A percentile compares a stretch with the other conserved stretches of the same genome.
Conservation (phyloP, 64 coral and sea anemone genomes). For the Montipora capricornis region DNA sequence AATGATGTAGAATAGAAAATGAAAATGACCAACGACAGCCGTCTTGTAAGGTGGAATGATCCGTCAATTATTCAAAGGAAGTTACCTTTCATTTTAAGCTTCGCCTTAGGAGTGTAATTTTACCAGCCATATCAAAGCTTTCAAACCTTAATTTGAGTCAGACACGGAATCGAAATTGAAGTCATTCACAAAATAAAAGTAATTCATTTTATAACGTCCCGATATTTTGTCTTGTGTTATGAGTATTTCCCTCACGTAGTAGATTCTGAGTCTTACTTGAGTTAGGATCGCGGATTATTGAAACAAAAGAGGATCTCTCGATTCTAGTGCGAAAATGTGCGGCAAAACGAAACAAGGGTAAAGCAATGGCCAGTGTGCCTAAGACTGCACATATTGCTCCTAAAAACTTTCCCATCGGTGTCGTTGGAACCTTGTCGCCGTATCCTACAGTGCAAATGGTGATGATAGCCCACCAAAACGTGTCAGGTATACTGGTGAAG, state of each 20-base stretch:
- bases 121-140: background rate
- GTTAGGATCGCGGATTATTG: background rate
- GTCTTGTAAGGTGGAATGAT: background rate
- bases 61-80: constrained; percentile 28
- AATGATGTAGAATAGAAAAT: background rate
- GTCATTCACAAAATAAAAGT: background rate
- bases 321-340: constrained; percentile 73
- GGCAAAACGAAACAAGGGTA: constrained; percentile 89
- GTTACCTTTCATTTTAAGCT: background rate
- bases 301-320: constrained; percentile 16
- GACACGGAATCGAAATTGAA: background rate
- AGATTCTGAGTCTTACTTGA: background rate
- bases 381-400: constrained; percentile 76
- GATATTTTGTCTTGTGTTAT: background rate
- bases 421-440: constrained; percentile 77
- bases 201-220: background rate
- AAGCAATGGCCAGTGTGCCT: constrained; percentile 69
- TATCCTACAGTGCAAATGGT: constrained; percentile 92
- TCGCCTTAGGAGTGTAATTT: background rate
- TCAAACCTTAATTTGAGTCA: background rate
- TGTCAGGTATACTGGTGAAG: constrained; percentile 76
- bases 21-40: constrained; percentile 31
- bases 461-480: constrained; percentile 93
- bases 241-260: background rate
- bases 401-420: constrained; percentile 62